Evolutionary conservation across 2,888 invertebrate species (phyloP), one percentile per base, ranked within the genome.

Genomic region (Drosophila yooni): DNA sequence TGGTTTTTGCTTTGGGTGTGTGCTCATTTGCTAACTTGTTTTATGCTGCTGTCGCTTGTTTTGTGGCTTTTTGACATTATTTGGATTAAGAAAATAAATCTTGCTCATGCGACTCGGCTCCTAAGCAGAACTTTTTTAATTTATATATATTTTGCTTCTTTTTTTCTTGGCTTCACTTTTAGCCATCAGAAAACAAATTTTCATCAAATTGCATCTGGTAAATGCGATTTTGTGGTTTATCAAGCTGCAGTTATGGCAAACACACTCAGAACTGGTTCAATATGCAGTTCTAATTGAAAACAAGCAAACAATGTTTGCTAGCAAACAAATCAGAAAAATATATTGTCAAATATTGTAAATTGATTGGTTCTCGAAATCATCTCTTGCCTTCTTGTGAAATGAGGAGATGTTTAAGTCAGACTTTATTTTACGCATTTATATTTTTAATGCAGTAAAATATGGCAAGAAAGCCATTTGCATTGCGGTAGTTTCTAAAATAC

Each of bases 61-160:
- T 89, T 88, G 85, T 88, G 85, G 85, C 89, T 89, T 85, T 89
- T 85, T 89, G 85, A 85, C 85, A 85, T 85, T 85, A 88, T 89
- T 85, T 88, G 85, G 89, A 88, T 85, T 88, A 88, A 88, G 88
- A 74, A 85, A 74, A 85, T 85, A 89, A 85, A 85, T 89, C 90
- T 81, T 76, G 65, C 46, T 72, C 76, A 72, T 43, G 46, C 46
- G 63, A 56, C 60, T 61, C 57, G 51, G 29, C 73, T 25, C 52
- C 34, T 33, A 27, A 18, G 29, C 36, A 6, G 13, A 76, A 76
- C 70, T 70, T 76, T 76, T 76, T 80, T 76, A 76, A 79, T 76
- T 64, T 13, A 54, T n/a, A 8, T 51, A 36, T 27, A 27, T 7
- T 4, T 33, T 11, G 11, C 29, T 60, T 29, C 46, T 40, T 51